Evolutionary conservation across 2,113 vertebrate genomes (phyloP), one percentile per base, ranked within the genome.

Genomic region (Catharus bicknelli): DNA sequence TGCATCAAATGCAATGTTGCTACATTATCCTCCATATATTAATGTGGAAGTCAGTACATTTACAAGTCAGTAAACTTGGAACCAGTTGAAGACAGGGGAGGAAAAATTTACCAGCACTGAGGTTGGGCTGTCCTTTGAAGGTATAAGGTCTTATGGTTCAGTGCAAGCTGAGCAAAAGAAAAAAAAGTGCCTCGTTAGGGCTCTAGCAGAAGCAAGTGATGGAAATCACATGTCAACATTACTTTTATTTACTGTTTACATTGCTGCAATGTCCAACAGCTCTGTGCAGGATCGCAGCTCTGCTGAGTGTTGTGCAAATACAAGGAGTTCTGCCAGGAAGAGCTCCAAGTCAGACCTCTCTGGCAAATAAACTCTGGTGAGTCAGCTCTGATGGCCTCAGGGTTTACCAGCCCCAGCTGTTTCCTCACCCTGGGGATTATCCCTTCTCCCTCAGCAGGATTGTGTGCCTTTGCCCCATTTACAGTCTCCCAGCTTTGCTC

Each of bases 311-410:
- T 88, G 77, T 76, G 70, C 42, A 76, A 84, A 90, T 50, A 18
- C 3, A 22, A 57, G 16, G 53, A 75, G 61, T 69, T 61, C 22
- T 75, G 69, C 83, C 61, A 85, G 83, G 27, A 75, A 58, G 58
- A 84, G 45, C 80, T 83, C 0, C 0, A 0, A 23, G 38, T 62
- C 2, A 0, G 16, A 50, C 29, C 0, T 8, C 74, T 86, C 73
- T 90, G 83, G 68, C 77, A 83, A 47, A 50, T 10, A 38, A 42
- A 17, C 20, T 58, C 51, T 54, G 43, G 34, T 77, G 79, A 90
- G 72, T 69, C 20, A 5, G 36, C 51, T 45, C 36, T 48, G 63
- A 27, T 0, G 16, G 68, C 54, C 50, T 53, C 3, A 1, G 54
- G 50, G 47, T 29, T 90, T 88, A 80, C 63, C 75, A 86, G 17